These are phyloP conservation scores for Sebastolobus alascanus DNA, from an alignment of 2,797 vertebrate genomes.

Conservation along the genomic window DNA sequence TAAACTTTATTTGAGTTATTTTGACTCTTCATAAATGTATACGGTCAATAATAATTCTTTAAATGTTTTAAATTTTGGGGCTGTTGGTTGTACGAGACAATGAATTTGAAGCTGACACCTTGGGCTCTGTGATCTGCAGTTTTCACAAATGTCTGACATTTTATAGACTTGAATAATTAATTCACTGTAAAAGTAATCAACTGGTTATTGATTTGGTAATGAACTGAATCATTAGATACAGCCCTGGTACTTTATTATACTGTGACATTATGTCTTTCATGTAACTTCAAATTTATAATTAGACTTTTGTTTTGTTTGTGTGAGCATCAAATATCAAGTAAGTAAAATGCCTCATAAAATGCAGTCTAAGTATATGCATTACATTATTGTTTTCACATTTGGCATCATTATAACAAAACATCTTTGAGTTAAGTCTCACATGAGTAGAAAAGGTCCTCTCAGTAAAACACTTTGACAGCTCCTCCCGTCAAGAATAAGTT, in stretches of 20 bases:
- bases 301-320: background rate
- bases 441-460: background rate
- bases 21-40: background rate
- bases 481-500: constrained; percentile 23
- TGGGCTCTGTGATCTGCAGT: background rate
- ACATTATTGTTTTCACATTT: background rate
- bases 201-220: background rate
- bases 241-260: background rate
- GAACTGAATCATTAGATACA: background rate
- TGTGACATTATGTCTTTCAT: background rate
- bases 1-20: background rate
- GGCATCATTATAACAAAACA: background rate
- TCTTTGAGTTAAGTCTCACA: background rate
- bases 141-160: background rate
- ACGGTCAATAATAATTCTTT: background rate
- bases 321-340: background rate
- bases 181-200: background rate
- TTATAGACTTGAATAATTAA: background rate
- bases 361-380: background rate
- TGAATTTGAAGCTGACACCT: background rate
- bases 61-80: background rate
- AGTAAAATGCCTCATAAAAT: background rate
- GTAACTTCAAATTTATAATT: background rate
- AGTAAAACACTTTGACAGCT: constrained; percentile 2
- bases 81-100: background rate